Conservation (phyloP, 2,113 vertebrate species). For the Chunga burmeisteri region DNA sequence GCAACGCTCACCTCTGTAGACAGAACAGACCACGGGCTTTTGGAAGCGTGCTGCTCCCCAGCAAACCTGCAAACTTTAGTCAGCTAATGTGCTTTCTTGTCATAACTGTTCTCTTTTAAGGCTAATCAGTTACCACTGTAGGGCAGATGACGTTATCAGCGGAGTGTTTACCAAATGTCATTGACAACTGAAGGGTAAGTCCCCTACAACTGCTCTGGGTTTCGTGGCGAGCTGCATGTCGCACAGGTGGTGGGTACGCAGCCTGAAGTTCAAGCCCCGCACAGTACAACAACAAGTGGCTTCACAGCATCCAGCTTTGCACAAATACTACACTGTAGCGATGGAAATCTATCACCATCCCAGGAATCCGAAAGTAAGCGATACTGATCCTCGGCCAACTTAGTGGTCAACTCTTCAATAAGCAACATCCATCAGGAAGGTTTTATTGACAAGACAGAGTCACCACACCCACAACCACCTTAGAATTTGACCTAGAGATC, state of each 20-base stretch:
- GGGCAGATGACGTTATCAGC: background rate
- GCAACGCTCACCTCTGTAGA: background rate
- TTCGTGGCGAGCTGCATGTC: accelerated
- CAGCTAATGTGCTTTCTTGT: background rate
- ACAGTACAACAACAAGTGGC: background rate
- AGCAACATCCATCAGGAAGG: background rate
- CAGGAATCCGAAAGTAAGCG: constrained; percentile 1
- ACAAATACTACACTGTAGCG: background rate
- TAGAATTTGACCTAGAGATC: background rate
- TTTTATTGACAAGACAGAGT: background rate
- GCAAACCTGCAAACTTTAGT: background rate
- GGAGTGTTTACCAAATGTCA: background rate
- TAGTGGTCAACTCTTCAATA: background rate
- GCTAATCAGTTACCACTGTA: background rate
- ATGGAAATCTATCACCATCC: constrained; percentile 12
- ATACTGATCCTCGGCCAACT: background rate
- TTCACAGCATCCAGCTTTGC: background rate
- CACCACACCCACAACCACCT: background rate
- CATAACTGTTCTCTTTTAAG: background rate
- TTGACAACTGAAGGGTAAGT: no score
- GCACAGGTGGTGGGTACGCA: accelerated
- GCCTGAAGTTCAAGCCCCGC: background rate
- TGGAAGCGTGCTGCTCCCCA: background rate
- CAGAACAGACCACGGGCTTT: background rate
- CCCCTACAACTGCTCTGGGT: background rate